A percentile compares a stretch with the other conserved stretches of the same genome.
phyloP scores from a whole-genome alignment of 2,113 vertebrate genomes.

The Galemys pyrenaicus region DNA sequence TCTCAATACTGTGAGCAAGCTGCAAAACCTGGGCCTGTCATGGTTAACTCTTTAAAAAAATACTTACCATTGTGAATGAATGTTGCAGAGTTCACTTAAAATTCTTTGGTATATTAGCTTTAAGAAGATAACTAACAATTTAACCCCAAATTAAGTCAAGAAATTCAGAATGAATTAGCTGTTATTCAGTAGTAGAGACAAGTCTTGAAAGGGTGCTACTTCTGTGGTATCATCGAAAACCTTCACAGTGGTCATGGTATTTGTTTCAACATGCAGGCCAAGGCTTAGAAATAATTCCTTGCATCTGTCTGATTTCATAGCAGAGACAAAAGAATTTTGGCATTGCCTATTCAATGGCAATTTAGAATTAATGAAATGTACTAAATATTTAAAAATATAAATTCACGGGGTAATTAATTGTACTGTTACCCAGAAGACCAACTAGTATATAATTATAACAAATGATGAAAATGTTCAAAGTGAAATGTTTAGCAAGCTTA shows the following conservation, averaged over 20 bases:
- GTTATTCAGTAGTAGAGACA: slow-evolving; percentile 57
- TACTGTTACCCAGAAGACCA: slow-evolving; percentile 30
- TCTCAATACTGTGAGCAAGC: slow-evolving; percentile 30
- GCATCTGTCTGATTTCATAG: slow-evolving; percentile 1
- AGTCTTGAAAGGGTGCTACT: slow-evolving; percentile 9
- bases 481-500: slow-evolving; percentile 31
- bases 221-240: slow-evolving; percentile 9
- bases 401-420: slow-evolving; percentile 29
- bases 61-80: slow-evolving; percentile 74
- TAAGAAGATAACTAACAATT: slow-evolving; percentile 65
- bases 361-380: slow-evolving; percentile 51
- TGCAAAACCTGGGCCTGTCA: slow-evolving; percentile 38
- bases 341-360: slow-evolving; percentile 22
- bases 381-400: slow-evolving; percentile 54
- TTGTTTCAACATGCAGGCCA: slow-evolving; percentile 33
- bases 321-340: slow-evolving; percentile 50
- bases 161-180: slow-evolving; percentile 40
- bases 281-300: slow-evolving; percentile 38
- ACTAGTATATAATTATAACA: slow-evolving; percentile 35
- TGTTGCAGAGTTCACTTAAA: slow-evolving; percentile 58
- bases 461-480: slow-evolving; percentile 42
- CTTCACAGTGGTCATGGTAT: neutral
- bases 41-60: slow-evolving; percentile 35
- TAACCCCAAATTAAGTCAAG: slow-evolving; percentile 56
- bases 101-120: slow-evolving; percentile 64